phyloP scores from a whole-genome alignment of 2,113 vertebrate genomes.

The Eurypyga helias region DNA sequence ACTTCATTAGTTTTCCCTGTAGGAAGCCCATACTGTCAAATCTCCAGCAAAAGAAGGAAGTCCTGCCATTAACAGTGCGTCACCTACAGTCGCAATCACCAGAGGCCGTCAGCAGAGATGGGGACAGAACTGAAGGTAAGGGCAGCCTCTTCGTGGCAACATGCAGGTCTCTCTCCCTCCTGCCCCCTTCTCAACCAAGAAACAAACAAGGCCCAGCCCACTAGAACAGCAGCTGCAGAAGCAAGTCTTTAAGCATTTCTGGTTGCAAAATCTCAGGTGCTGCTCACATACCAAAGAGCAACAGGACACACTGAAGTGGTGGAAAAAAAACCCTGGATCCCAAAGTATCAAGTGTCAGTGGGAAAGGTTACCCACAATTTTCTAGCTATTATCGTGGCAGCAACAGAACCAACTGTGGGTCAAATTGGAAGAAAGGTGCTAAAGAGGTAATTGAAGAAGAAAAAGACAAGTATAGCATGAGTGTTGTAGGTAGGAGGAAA shows the following conservation, averaged over 20 bases:
- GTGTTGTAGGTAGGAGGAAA: conserved; percentile 47
- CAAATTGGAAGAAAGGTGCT: conserved; percentile 56
- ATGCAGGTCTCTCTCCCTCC: background rate
- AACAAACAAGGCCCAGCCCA: conserved; percentile 28
- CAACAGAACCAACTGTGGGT: conserved; percentile 62
- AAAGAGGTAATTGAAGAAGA: conserved; percentile 41
- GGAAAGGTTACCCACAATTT: conserved; percentile 26
- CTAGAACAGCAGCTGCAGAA: conserved; percentile 33
- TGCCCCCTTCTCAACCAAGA: conserved; percentile 2
- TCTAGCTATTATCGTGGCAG: conserved; percentile 40
- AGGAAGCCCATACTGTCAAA: background rate
- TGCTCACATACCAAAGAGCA: background rate
- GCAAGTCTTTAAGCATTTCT: no score
- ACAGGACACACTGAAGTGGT: background rate
- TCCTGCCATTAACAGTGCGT: background rate
- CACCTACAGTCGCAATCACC: background rate
- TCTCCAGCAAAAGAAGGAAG: background rate
- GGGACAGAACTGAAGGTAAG: conserved; percentile 7
- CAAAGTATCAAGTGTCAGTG: conserved; percentile 44
- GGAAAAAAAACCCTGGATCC: conserved; percentile 41
- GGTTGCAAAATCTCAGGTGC: conserved; percentile 55
- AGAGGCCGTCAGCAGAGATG: background rate
- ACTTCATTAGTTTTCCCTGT: background rate
- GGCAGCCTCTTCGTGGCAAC: background rate
- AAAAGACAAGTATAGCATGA: background rate